Evolutionary conservation across 2,888 invertebrate species (phyloP), one percentile per base, ranked within the genome.

Genomic region (Morinoia aosen): DNA sequence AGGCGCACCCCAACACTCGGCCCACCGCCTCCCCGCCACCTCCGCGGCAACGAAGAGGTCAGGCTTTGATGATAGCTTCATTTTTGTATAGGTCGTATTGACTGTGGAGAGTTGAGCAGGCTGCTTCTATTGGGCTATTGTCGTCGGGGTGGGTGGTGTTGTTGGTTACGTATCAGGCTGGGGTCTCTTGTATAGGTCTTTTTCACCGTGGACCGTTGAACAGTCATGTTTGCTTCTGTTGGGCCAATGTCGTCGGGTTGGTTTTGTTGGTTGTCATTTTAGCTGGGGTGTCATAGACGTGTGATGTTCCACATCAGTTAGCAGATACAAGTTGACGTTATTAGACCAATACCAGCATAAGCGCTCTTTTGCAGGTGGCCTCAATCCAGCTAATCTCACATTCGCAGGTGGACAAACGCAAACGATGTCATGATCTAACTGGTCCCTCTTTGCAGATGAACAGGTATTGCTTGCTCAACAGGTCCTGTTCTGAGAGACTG

Each of bases 1-100:
- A 98, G 96, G 97, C 98, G 95, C 97, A 98, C 90, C 98, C 98
- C 10, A 96, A 96, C 97, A 97, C 97, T 97, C 97, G 76, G 0
- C 33, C 76, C 76, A 95, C 96, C 94, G 57, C 97, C 97, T 97
- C 97, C 97, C 97, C 97, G 97, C 97, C 97, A 97, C 97, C 97
- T 97, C 97, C 97, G 97, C 58, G 95, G 12, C 64, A 95, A 7
- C 58, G 95, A 2, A 61, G 95, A 95, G 95, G 95, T 95, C 61
- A 61, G 64, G 14, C 14, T 90, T 90, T 33, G 76, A 19, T 33
- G 33, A 25, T 33, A 8, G 19, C 19, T 76, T 19, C 2, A 2
- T 25, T 7, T 76, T 76, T 76, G 33, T 33, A 76, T 16, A 76
- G 10, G 76, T 76, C 76, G 14, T 33, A 12, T 61, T 61, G 61